These are phyloP conservation scores for Calliphora vicina DNA, from an alignment of 1,140 invertebrate genomes.

Conservation along the genomic window DNA sequence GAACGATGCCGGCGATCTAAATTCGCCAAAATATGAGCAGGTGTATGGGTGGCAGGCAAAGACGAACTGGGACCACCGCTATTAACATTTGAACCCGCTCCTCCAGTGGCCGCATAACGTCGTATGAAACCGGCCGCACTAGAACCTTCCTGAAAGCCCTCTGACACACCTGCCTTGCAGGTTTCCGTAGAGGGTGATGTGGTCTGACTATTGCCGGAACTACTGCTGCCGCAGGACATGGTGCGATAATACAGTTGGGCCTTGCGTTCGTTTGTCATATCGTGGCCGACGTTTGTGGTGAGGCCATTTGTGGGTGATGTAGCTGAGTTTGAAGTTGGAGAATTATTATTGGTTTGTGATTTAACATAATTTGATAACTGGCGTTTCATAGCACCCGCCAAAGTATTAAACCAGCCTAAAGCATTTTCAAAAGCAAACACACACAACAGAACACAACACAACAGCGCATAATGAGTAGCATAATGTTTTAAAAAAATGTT, in stretches of 20 bases:
- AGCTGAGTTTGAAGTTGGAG: slow-evolving; percentile 46
- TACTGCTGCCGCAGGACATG: slow-evolving; percentile 48
- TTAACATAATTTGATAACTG: slow-evolving; percentile 82
- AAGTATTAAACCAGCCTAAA: slow-evolving; percentile 71
- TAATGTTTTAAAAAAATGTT: not conserved
- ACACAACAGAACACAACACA: not conserved
- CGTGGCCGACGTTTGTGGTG: not conserved
- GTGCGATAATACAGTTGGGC: slow-evolving; percentile 48
- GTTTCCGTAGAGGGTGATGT: slow-evolving; percentile 24
- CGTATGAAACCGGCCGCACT: slow-evolving; percentile 41
- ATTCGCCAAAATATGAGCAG: slow-evolving; percentile 52
- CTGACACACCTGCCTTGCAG: not conserved
- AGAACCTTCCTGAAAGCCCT: slow-evolving; percentile 37
- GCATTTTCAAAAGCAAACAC: slow-evolving; percentile 17
- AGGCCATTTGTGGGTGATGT: not conserved
- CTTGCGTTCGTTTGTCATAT: not conserved
- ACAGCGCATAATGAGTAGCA: not conserved
- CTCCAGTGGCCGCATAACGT: slow-evolving; percentile 39
- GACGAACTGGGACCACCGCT: not conserved
- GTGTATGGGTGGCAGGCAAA: not conserved
- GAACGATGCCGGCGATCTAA: slow-evolving; percentile 65
- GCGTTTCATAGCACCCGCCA: slow-evolving; percentile 70
- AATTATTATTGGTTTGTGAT: slow-evolving; percentile 67
- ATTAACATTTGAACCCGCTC: slow-evolving; percentile 43
- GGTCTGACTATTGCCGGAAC: slow-evolving; percentile 46